A percentile compares a stretch with the other conserved stretches of the same genome.
These are phyloP conservation scores for Parascotia fuliginaria DNA, from an alignment of 2,888 invertebrate genomes.

Conservation along the genomic window DNA sequence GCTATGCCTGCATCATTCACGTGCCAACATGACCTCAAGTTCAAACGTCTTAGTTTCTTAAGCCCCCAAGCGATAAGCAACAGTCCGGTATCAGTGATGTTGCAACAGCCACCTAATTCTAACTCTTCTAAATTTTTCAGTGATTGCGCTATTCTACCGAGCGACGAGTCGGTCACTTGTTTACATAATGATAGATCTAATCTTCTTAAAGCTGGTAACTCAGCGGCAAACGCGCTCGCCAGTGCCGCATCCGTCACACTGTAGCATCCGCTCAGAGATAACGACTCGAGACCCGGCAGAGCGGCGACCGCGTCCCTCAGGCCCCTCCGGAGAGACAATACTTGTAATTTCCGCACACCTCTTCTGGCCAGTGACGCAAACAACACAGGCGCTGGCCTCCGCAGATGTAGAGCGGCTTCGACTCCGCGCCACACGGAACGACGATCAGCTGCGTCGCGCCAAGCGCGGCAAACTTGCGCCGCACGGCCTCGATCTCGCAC, in stretches of 20 bases:
- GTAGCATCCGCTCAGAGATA: conserved; percentile 97
- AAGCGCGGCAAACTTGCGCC: conserved; percentile 94
- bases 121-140: conserved; percentile 94
- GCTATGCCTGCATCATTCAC: conserved; percentile 96
- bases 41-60: conserved; percentile 92
- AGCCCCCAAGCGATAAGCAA: conserved; percentile 95
- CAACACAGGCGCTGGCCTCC: conserved; percentile 92
- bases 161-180: conserved; percentile 96
- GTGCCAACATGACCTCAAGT: conserved; percentile 96
- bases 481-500: conserved; percentile 95
- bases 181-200: conserved; percentile 97
- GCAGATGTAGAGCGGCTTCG: conserved; percentile 95
- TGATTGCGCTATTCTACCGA: conserved; percentile 93
- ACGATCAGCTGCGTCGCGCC: conserved; percentile 97
- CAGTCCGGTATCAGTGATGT: conserved; percentile 95
- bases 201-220: conserved; percentile 91
- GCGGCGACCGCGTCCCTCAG: conserved; percentile 94
- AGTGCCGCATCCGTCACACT: conserved; percentile 95
- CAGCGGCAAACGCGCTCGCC: conserved; percentile 92
- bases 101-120: conserved; percentile 96
- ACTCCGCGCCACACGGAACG: conserved; percentile 97
- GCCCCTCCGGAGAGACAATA: conserved; percentile 93
- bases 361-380: conserved; percentile 94
- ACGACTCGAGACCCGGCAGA: conserved; percentile 93
- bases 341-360: conserved; percentile 95